Percentiles rank a stretch among this genome's conserved stretches.
Conservation (phyloP, 2,888 invertebrate genomes). For the Oscheius sp. region DNA sequence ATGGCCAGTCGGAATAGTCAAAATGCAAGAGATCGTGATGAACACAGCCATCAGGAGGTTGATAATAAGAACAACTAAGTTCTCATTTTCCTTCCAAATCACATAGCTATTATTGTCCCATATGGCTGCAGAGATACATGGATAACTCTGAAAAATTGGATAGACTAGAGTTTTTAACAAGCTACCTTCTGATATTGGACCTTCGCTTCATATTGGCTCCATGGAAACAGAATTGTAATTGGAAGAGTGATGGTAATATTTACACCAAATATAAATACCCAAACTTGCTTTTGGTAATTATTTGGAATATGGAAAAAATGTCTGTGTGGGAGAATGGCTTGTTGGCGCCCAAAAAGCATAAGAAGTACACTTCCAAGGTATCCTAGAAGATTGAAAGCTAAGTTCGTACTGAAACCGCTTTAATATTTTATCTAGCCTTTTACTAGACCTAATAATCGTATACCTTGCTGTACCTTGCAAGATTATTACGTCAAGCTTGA, state of each 20-base stretch:
- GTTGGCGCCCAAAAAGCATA: constrained; percentile 9
- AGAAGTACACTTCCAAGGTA: constrained; percentile 4
- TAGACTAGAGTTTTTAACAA: background rate
- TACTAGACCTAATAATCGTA: too few species aligned
- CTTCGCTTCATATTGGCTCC: background rate
- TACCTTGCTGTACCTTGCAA: too few species aligned
- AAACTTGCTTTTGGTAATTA: background rate
- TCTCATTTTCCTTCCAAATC: background rate
- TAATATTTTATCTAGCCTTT: too few species aligned
- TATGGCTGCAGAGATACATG: background rate
- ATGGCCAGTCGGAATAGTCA: background rate
- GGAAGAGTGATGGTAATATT: background rate
- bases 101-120: background rate
- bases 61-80: background rate
- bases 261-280: background rate
- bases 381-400: background rate
- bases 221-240: background rate
- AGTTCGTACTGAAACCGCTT: background rate
- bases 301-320: background rate
- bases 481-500: too few species aligned
- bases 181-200: background rate
- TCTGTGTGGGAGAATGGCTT: background rate
- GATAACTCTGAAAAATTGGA: background rate
- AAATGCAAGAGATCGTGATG: background rate
- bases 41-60: background rate